A percentile compares a stretch with the other conserved stretches of the same genome.
These are phyloP conservation scores for Drosophila setosimentum DNA, from an alignment of 2,888 invertebrate genomes.

Conservation along the genomic window DNA sequence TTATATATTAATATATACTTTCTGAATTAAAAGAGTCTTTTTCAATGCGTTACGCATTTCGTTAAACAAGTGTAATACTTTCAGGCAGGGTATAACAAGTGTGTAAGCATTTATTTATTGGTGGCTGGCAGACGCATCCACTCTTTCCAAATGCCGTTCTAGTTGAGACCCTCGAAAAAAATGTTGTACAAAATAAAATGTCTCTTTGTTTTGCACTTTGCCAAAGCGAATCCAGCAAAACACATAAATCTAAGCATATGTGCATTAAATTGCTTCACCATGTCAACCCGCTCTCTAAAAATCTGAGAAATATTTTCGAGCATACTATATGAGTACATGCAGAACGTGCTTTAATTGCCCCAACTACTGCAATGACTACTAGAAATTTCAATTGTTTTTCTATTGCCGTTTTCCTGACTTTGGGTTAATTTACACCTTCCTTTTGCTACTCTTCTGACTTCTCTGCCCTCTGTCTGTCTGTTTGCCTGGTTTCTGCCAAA, in stretches of 20 bases:
- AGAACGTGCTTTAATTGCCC: slow-evolving; percentile 62
- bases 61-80: background rate
- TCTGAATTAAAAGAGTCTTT: background rate
- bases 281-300: background rate
- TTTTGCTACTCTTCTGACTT: slow-evolving; percentile 13
- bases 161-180: slow-evolving; percentile 37
- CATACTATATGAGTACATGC: slow-evolving; percentile 17
- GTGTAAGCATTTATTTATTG: slow-evolving; percentile 60
- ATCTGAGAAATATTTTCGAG: slow-evolving; percentile 27
- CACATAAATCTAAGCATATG: slow-evolving; percentile 79
- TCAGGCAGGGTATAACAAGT: slow-evolving; percentile 15
- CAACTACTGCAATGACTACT: slow-evolving; percentile 22
- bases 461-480: slow-evolving; percentile 25
- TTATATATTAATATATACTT: background rate
- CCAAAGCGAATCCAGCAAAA: slow-evolving; percentile 70
- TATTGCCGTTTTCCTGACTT: slow-evolving; percentile 44
- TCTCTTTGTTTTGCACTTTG: slow-evolving; percentile 75
- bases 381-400: slow-evolving; percentile 75
- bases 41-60: background rate
- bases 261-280: slow-evolving; percentile 68
- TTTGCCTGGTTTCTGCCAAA: slow-evolving; percentile 38
- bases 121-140: slow-evolving; percentile 47
- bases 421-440: slow-evolving; percentile 57
- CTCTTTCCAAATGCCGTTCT: slow-evolving; percentile 7
- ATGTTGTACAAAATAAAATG: slow-evolving; percentile 73